A percentile compares a stretch with the other conserved stretches of the same genome.
Conservation (phyloP, 30 jellyfish, hydroid and myxozoan species). For the Aurelia sp. region DNA sequence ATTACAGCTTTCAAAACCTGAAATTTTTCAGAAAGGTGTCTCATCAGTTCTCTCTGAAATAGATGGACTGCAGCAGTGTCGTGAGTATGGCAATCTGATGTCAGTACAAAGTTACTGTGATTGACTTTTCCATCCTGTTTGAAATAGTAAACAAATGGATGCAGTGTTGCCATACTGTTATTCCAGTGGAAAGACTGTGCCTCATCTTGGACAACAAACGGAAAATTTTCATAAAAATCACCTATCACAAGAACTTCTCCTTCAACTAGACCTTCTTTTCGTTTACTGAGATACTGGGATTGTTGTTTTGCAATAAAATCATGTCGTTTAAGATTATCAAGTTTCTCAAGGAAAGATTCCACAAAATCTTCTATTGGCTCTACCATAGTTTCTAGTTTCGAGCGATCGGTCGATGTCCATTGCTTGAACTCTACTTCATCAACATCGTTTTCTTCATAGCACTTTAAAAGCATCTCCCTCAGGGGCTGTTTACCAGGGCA, state of each 20-base stretch:
- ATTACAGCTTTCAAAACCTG: background rate
- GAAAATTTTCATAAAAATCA: conserved; percentile 45
- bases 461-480: conserved; percentile 3
- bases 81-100: conserved; percentile 39
- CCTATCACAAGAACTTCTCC: conserved; percentile 39
- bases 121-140: background rate
- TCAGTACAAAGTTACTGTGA: background rate
- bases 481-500: conserved; percentile 54
- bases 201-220: conserved; percentile 50
- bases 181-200: conserved; percentile 41
- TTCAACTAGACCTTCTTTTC: background rate
- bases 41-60: background rate
- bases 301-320: conserved; percentile 57
- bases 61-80: conserved; percentile 22
- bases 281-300: conserved; percentile 1
- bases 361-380: conserved; percentile 23
- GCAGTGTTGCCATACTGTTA: conserved; percentile 43
- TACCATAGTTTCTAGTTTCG: conserved; percentile 39
- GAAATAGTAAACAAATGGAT: conserved; percentile 34
- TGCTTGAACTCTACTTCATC: conserved; percentile 42
- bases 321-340: conserved; percentile 15
- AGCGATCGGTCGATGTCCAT: conserved; percentile 50
- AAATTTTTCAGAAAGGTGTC: background rate
- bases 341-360: background rate
- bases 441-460: background rate